Percentiles rank a stretch among this genome's conserved stretches.
phyloP scores from a whole-genome alignment of 2,888 invertebrate genomes.

The Hypercompe scribonia region DNA sequence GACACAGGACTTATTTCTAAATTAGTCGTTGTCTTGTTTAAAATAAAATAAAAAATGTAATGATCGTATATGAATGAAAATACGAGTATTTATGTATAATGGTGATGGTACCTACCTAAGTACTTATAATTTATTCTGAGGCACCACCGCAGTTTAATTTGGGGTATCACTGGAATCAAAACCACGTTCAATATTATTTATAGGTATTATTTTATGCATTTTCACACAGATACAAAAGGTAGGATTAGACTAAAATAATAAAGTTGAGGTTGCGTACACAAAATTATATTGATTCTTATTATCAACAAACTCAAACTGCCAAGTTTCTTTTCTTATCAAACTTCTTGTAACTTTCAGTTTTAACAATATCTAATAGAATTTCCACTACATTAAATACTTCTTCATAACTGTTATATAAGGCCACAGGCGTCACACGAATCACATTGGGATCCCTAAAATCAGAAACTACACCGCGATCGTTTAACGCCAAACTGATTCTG shows the following conservation, averaged over 20 bases:
- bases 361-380: constrained; percentile 66
- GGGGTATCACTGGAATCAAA: no score
- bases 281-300: neutral
- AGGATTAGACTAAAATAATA: neutral
- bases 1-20: no score
- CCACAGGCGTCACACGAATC: constrained; percentile 70
- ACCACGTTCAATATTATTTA: no score
- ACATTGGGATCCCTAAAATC: constrained; percentile 77
- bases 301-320: constrained; percentile 55
- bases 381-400: constrained; percentile 72
- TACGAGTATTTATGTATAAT: no score
- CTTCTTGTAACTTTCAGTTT: constrained; percentile 62
- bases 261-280: neutral
- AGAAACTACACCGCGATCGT: constrained; percentile 64
- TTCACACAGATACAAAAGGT: neutral
- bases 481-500: constrained; percentile 71
- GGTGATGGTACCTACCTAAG: no score
- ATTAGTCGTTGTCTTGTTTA: no score
- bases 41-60: no score
- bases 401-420: constrained; percentile 73
- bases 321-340: constrained; percentile 57
- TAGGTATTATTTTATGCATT: no score
- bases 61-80: no score
- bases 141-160: no score
- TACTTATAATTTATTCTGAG: no score